phyloP scores from a whole-genome alignment of 2,113 vertebrate species.

The Crotalus viridis region DNA sequence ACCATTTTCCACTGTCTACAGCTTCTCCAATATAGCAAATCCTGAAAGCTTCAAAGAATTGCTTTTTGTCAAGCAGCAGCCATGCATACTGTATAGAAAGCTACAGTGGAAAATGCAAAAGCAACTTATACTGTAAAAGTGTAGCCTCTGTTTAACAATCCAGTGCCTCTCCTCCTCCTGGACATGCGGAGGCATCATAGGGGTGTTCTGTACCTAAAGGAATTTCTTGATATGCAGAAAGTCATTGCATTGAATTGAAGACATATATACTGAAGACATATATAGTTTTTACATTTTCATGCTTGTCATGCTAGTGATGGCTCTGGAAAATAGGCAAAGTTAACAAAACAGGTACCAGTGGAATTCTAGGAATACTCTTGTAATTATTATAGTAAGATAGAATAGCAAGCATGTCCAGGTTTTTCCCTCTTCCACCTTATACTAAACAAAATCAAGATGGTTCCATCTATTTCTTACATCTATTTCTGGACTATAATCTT shows the following conservation, averaged over 20 bases:
- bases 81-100: neutral
- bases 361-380: neutral
- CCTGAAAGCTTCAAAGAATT: neutral
- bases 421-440: neutral
- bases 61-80: neutral
- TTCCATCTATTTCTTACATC: neutral
- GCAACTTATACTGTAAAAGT: neutral
- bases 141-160: neutral
- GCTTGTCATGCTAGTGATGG: neutral
- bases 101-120: neutral
- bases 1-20: neutral
- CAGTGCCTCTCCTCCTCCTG: neutral
- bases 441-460: neutral
- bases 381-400: neutral
- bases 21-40: neutral
- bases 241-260: neutral
- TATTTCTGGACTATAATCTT: neutral
- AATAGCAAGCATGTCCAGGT: neutral
- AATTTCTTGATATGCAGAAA: neutral
- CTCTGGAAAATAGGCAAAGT: neutral
- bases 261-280: too few relatives aligned
- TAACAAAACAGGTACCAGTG: neutral
- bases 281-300: neutral
- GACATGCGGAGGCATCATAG: neutral
- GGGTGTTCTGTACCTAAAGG: neutral